phyloP scores from a whole-genome alignment of 2,113 vertebrate species.

The Thymallus thymallus region DNA sequence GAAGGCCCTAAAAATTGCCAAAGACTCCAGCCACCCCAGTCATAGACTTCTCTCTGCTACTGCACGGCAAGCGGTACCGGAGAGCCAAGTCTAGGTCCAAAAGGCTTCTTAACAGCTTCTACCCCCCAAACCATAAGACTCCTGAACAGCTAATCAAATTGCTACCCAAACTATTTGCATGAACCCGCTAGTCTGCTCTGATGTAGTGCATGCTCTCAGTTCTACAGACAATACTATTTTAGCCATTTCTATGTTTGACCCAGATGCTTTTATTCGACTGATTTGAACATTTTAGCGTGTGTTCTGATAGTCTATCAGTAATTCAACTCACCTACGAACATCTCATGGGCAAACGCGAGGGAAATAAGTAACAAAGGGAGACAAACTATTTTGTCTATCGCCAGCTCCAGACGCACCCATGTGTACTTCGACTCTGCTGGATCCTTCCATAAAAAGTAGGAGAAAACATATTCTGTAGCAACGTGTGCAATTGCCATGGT shows the following conservation, averaged over 20 bases:
- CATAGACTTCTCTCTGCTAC: too few relatives aligned
- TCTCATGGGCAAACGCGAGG: slow-evolving; percentile 92
- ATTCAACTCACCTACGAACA: slow-evolving; percentile 85
- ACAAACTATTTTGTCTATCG: slow-evolving; percentile 89
- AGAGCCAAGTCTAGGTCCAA: too few relatives aligned
- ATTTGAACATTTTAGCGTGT: neutral
- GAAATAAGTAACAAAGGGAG: slow-evolving; percentile 94
- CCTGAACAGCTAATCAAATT: too few relatives aligned
- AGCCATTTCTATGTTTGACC: too few relatives aligned
- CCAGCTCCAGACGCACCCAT: slow-evolving; percentile 89
- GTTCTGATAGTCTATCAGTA: neutral
- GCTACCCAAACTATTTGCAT: too few relatives aligned
- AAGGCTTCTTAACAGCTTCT: too few relatives aligned
- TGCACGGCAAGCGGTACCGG: too few relatives aligned
- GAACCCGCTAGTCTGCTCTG: neutral
- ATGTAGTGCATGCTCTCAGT: neutral
- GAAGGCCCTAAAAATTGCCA: too few relatives aligned
- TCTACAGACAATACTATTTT: too few relatives aligned
- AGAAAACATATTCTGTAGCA: slow-evolving; percentile 94
- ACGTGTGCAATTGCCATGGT: slow-evolving; percentile 92
- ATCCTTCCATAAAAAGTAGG: slow-evolving; percentile 92
- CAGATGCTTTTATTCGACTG: too few relatives aligned
- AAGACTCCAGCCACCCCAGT: too few relatives aligned
- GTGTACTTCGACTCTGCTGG: slow-evolving; percentile 83
- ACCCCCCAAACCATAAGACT: too few relatives aligned